phyloP scores from a whole-genome alignment of 2,797 vertebrate species.

The Anguilla megastoma region DNA sequence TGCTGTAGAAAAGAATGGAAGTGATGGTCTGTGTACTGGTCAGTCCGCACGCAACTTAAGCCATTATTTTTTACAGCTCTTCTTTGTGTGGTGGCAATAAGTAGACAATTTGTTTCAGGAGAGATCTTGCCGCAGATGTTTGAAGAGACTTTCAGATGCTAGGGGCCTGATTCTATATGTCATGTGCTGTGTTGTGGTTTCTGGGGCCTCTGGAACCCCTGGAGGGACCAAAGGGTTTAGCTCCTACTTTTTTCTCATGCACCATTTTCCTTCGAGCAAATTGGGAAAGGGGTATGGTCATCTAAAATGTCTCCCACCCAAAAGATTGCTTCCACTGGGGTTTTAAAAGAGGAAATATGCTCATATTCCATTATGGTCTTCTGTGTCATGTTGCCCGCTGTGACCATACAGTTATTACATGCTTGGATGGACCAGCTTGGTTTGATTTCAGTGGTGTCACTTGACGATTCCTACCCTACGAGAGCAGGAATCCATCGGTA shows the following conservation, averaged over 20 bases:
- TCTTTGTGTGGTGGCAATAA: neutral
- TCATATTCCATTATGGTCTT: neutral
- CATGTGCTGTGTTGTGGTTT: neutral
- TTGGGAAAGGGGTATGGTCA: neutral
- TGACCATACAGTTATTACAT: neutral
- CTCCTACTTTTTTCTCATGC: neutral
- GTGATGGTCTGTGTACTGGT: neutral
- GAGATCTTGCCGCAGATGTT: neutral
- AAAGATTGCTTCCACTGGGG: neutral
- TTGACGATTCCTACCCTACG: neutral
- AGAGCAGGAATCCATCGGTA: neutral
- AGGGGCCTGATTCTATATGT: neutral
- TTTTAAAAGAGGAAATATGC: neutral
- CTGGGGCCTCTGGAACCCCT: neutral
- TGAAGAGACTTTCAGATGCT: too few species aligned
- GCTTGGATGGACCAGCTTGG: neutral
- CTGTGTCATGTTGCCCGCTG: neutral
- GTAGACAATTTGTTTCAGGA: neutral
- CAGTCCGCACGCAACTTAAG: neutral
- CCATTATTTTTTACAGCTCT: neutral
- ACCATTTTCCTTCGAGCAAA: conserved; percentile 11
- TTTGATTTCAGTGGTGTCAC: neutral
- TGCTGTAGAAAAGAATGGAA: neutral
- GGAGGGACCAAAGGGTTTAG: neutral
- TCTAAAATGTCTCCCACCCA: neutral